These are phyloP conservation scores for Neosilurus mollespiculum DNA, from an alignment of 2,797 vertebrate species.

Conservation along the genomic window DNA sequence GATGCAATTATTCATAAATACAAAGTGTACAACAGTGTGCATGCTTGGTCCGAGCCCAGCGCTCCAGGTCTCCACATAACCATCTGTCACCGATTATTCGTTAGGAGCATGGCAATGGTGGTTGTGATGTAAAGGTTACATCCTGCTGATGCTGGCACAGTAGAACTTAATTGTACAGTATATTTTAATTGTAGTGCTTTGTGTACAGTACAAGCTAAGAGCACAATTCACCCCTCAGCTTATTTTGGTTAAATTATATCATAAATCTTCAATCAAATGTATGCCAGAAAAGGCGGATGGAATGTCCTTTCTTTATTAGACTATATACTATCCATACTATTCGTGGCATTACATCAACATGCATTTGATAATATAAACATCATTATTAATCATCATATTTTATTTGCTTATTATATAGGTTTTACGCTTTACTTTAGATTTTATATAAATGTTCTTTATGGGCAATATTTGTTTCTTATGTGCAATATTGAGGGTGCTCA, in stretches of 20 bases:
- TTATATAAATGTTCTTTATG: too few relatives aligned
- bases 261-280: background rate
- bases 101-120: constrained; percentile 67
- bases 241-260: background rate
- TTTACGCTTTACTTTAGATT: too few relatives aligned
- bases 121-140: constrained; percentile 15
- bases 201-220: background rate
- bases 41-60: constrained; percentile 44
- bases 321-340: background rate
- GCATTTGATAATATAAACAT: too few relatives aligned
- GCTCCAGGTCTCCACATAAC: constrained; percentile 56
- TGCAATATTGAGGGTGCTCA: too few relatives aligned
- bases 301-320: background rate
- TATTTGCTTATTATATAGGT: too few relatives aligned
- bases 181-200: constrained; percentile 8
- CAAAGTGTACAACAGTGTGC: constrained; percentile 63
- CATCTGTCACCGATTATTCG: constrained; percentile 83
- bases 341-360: constrained; percentile 14
- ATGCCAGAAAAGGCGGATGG: background rate
- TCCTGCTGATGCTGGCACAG: background rate
- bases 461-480: too few relatives aligned
- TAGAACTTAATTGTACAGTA: background rate
- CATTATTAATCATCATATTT: too few relatives aligned
- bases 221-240: background rate
- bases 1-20: constrained; percentile 80